Evolutionary conservation across 2,797 vertebrate species (phyloP), one percentile per base, ranked within the genome.

Genomic region (Sebastes taczanowskii): DNA sequence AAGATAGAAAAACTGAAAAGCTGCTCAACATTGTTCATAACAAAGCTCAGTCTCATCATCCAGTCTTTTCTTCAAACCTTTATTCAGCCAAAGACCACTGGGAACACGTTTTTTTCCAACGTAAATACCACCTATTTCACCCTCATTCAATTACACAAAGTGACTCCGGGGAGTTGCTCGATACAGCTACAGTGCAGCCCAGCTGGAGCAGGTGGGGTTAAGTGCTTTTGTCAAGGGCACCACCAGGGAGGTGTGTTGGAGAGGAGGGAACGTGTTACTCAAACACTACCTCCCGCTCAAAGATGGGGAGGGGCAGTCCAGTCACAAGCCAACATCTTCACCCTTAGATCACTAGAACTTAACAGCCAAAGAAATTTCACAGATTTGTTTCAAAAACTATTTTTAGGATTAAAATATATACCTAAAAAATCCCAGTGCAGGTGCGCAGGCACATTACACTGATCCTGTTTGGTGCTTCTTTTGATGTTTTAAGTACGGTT

Each of bases 121-220:
- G 22, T 46, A 78, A 71, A 76, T 73, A 74, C 59, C 82, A 77
- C 23, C 77, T 67, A 52, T 74, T 78, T 82, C 49, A 74, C 62
- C 73, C 61, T 75, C 73, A 84, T 90, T 93, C 81, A 91, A 82
- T 89, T 77, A 75, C 81, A 77, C 86, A 89, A 82, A 90, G 78
- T 76, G 77, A 88, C 80, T 85, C 68, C 52, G 9, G 84, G 77
- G 87, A 88, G 76, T 55, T 72, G 71, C 66, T 86, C 71, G 7
- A 74, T 79, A 75, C 72, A 77, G 74, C 71, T 49, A 71, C 78
- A 79, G 78, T 53, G 68, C 78, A 35, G 83, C 78, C 73, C 83
- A 76, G 86, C 83, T 78, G 87, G 81, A 89, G 73, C 77, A 71
- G 74, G 76, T 77, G 74, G 82, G 85, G 88, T 85, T 85, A 91